These are phyloP conservation scores for Phorcus lineatus DNA, from an alignment of 2,888 invertebrate genomes.

Conservation along the genomic window DNA sequence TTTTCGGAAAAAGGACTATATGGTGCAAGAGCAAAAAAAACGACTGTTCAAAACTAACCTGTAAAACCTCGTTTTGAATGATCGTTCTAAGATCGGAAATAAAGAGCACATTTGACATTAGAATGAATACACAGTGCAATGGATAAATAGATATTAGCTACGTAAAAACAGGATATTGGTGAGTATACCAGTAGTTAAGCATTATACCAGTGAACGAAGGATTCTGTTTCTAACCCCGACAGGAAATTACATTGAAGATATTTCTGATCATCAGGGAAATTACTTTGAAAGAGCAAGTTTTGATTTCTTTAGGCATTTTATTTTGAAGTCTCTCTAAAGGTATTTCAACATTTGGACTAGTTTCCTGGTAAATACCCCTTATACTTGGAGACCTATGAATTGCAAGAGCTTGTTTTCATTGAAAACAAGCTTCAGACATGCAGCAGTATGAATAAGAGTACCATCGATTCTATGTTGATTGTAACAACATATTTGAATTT, in stretches of 20 bases:
- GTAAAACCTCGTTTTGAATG: too few species aligned
- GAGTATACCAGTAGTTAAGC: too few species aligned
- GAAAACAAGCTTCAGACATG: conserved; percentile 1
- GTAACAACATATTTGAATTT: not conserved
- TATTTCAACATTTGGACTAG: not conserved
- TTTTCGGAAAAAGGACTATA: too few species aligned
- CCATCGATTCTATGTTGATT: not conserved
- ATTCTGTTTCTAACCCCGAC: not conserved
- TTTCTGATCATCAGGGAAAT: not conserved
- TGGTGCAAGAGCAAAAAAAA: too few species aligned
- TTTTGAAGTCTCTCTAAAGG: not conserved
- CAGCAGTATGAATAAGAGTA: not conserved
- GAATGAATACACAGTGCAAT: too few species aligned
- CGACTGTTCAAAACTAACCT: too few species aligned
- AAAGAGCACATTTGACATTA: too few species aligned
- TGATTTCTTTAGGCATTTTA: conserved; percentile 11
- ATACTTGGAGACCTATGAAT: not conserved
- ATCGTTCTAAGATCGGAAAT: too few species aligned
- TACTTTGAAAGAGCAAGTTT: conserved; percentile 4
- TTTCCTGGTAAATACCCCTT: not conserved
- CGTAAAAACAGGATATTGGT: too few species aligned
- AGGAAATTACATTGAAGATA: conserved; percentile 5
- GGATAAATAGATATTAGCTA: too few species aligned
- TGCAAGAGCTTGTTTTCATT: not conserved
- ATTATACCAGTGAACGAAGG: too few species aligned